Percentiles rank a stretch among this genome's conserved stretches.
Conservation (phyloP, 2,113 vertebrate genomes). For the Ammodytes marinus region DNA sequence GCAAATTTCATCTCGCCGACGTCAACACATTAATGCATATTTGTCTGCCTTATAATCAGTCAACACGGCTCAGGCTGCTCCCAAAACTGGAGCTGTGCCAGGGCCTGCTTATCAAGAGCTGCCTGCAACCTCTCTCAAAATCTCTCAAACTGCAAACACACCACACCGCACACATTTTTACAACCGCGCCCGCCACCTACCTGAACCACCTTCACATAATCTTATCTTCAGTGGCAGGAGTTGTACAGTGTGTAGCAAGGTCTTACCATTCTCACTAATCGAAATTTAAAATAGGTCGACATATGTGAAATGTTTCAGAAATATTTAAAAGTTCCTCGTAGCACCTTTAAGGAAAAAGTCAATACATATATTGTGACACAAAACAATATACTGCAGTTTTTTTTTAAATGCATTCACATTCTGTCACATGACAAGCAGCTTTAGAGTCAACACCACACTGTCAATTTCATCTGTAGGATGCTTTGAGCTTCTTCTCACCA, state of each 20-base stretch:
- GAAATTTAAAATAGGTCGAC: too few species aligned
- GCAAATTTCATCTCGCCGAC: not conserved
- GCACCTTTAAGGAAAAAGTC: too few species aligned
- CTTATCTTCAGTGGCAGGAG: not conserved
- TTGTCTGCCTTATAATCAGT: constrained; percentile 5
- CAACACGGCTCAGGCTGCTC: not conserved
- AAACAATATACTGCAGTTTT: not conserved
- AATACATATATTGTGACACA: not conserved
- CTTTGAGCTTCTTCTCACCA: constrained; percentile 82
- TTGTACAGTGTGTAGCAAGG: not conserved
- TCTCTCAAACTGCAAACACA: not conserved
- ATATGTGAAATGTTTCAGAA: too few species aligned
- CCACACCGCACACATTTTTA: not conserved
- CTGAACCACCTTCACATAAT: not conserved
- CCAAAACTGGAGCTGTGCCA: not conserved
- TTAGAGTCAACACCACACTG: not conserved
- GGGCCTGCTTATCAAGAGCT: not conserved
- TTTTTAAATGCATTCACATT: not conserved
- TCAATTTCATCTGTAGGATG: not conserved
- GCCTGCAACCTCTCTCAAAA: not conserved
- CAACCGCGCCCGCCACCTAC: not conserved
- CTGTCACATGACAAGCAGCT: not conserved
- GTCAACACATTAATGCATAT: constrained; percentile 7
- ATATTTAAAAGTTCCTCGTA: too few species aligned
- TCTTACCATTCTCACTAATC: not conserved